These are phyloP conservation scores for Hydraecia micacea DNA, from an alignment of 2,888 invertebrate genomes.

Conservation along the genomic window DNA sequence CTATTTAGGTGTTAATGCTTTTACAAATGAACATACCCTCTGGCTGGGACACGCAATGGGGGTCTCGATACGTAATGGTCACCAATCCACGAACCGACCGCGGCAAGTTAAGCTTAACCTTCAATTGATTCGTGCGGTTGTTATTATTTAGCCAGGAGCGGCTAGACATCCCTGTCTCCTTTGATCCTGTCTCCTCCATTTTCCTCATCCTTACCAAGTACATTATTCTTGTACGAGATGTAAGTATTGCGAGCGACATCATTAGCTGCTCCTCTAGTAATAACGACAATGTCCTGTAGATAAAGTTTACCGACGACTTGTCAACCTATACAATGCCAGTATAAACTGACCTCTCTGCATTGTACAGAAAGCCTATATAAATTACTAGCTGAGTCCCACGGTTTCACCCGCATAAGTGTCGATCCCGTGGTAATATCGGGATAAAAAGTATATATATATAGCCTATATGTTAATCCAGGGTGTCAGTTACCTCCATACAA, in stretches of 20 bases:
- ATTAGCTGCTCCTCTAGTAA: slow-evolving; percentile 44
- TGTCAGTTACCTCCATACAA: no score
- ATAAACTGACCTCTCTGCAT: no score
- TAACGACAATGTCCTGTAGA: slow-evolving; percentile 51
- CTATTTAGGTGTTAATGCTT: not conserved
- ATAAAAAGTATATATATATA: no score
- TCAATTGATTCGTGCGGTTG: not conserved
- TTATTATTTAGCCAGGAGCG: not conserved
- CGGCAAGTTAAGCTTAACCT: not conserved
- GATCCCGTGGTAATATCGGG: no score
- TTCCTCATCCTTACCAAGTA: not conserved
- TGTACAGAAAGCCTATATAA: not conserved
- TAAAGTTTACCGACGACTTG: not conserved
- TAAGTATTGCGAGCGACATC: slow-evolving; percentile 14
- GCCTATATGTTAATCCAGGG: no score
- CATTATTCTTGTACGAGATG: not conserved
- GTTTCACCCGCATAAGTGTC: no score
- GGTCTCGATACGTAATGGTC: no score
- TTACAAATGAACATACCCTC: not conserved
- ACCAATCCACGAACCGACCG: not conserved
- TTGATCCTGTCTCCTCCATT: no score
- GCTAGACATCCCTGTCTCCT: no score
- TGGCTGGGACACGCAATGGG: not conserved
- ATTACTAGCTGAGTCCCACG: no score
- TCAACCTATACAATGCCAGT: not conserved